Evolutionary conservation across 2,797 vertebrate genomes (phyloP).

Genomic region (Ctenopoma multispine): DNA sequence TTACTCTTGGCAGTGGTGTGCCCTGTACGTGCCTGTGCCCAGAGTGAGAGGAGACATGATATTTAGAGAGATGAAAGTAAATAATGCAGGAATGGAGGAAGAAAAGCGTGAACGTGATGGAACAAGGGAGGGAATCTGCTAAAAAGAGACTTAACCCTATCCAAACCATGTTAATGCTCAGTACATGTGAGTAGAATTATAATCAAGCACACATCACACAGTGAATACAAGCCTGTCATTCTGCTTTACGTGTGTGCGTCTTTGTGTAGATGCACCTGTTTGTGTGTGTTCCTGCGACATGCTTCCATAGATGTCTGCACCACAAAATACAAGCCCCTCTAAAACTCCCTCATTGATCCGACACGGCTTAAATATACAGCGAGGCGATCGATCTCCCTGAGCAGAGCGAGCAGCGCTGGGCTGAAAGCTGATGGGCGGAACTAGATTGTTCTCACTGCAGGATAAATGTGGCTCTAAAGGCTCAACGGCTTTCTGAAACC

Average conservation of each 20-base stretch:
- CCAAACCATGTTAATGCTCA: too few relatives aligned
- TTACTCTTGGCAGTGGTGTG: too few relatives aligned
- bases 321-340: constrained; percentile 25
- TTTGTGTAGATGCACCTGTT: neutral
- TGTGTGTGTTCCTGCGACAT: neutral
- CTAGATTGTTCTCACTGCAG: constrained; percentile 5
- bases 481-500: neutral
- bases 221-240: neutral
- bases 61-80: neutral
- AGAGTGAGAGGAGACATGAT: neutral
- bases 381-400: constrained; percentile 25
- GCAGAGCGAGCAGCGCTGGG: neutral
- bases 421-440: constrained; percentile 19
- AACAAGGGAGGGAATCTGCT: too few relatives aligned
- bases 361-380: constrained; percentile 21
- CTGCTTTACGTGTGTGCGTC: neutral
- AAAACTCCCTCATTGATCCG: constrained; percentile 47
- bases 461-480: neutral
- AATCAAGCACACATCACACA: neutral
- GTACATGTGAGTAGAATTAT: too few relatives aligned
- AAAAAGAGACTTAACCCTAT: too few relatives aligned
- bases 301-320: constrained; percentile 27
- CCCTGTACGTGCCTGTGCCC: neutral
- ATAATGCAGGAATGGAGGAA: constrained; percentile 5
- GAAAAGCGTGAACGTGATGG: too few relatives aligned